phyloP scores from a whole-genome alignment of 2,797 vertebrate genomes.

The Oreortyx pictus region DNA sequence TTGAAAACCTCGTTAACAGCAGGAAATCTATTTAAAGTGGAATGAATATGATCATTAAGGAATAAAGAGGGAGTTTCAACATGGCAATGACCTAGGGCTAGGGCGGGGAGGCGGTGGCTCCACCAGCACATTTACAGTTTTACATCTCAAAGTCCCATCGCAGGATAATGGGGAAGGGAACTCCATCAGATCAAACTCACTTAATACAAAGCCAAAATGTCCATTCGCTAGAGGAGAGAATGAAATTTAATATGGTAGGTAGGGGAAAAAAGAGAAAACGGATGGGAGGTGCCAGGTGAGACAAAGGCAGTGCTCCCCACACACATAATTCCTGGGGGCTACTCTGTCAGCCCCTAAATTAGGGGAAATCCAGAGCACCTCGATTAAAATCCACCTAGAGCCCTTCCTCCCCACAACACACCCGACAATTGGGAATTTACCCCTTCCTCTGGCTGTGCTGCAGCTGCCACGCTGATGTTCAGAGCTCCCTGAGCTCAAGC shows the following conservation, averaged over 20 bases:
- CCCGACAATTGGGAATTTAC: background rate
- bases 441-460: background rate
- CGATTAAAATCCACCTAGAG: background rate
- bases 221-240: background rate
- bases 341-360: background rate
- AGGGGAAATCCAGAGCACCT: constrained; percentile 30
- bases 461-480: rapidly evolving
- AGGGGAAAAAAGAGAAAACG: too few relatives aligned
- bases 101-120: background rate
- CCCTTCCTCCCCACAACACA: background rate
- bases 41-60: constrained; percentile 25
- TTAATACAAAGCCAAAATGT: background rate
- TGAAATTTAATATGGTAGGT: background rate
- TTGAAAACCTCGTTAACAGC: background rate
- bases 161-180: background rate
- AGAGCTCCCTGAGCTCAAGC: background rate
- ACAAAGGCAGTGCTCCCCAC: background rate
- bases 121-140: background rate
- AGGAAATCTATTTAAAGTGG: constrained; percentile 1
- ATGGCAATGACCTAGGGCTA: background rate
- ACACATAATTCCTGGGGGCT: background rate
- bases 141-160: background rate
- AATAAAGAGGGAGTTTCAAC: background rate
- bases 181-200: background rate
- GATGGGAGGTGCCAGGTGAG: background rate